Evolutionary conservation across 2,888 invertebrate genomes (phyloP).

Genomic region (Mesorhabditis sp.): DNA sequence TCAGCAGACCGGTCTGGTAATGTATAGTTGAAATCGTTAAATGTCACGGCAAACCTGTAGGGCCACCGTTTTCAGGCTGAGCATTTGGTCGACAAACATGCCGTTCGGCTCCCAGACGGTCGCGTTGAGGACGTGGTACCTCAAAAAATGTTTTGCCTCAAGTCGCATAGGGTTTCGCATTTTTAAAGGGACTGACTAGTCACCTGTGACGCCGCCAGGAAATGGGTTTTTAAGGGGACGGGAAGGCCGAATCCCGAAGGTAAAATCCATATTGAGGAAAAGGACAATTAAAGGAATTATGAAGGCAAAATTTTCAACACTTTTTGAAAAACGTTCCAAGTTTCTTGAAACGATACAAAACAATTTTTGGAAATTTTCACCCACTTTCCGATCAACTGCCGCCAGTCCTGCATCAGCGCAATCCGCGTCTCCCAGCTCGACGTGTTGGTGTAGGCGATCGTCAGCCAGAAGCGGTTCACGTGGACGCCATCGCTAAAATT

Average conservation of each 20-base stretch:
- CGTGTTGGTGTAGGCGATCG: conserved; percentile 49
- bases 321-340: no score
- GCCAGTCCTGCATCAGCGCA: conserved; percentile 51
- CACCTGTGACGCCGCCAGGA: no score
- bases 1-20: conserved; percentile 42
- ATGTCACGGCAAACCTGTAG: conserved; percentile 30
- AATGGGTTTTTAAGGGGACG: no score
- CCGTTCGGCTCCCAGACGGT: conserved; percentile 53
- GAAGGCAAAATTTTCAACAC: no score
- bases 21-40: neutral
- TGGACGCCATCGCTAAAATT: neutral
- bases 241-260: no score
- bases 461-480: conserved; percentile 48
- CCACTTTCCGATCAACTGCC: conserved; percentile 37
- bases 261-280: no score
- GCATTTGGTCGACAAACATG: conserved; percentile 57
- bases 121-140: conserved; percentile 45
- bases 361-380: neutral
- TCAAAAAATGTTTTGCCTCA: conserved; percentile 10
- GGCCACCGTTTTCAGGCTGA: conserved; percentile 47
- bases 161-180: no score
- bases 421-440: conserved; percentile 52
- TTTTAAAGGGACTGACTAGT: no score
- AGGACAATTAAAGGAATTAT: no score
- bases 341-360: no score